These are phyloP conservation scores for Incurvaria masculella DNA, from an alignment of 2,888 invertebrate species.

Conservation along the genomic window DNA sequence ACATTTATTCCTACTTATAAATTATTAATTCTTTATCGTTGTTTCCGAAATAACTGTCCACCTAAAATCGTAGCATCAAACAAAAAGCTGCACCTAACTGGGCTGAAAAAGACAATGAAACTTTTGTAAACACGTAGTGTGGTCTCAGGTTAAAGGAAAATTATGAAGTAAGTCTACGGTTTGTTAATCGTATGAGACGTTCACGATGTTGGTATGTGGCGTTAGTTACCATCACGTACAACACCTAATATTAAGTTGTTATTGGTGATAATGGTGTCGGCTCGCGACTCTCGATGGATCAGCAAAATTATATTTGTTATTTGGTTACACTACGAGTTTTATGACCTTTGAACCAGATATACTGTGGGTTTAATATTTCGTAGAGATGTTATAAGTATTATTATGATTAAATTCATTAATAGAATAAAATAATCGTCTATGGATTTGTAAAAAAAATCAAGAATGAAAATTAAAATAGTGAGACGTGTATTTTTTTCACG, in stretches of 20 bases:
- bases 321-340: slow-evolving; percentile 24
- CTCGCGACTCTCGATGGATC: too few relatives aligned
- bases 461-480: too few relatives aligned
- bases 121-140: not conserved
- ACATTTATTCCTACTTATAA: slow-evolving; percentile 9
- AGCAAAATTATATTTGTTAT: slow-evolving; percentile 20
- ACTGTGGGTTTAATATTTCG: slow-evolving; percentile 40
- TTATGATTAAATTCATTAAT: not conserved
- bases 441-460: too few relatives aligned
- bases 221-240: slow-evolving; percentile 44
- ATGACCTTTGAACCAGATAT: slow-evolving; percentile 35
- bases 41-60: not conserved
- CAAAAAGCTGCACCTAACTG: too few relatives aligned
- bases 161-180: slow-evolving; percentile 38
- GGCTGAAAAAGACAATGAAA: not conserved
- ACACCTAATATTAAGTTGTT: slow-evolving; percentile 40
- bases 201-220: slow-evolving; percentile 29
- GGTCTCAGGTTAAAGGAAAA: not conserved
- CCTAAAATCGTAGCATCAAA: not conserved
- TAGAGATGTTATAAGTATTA: slow-evolving; percentile 18
- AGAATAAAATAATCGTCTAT: too few relatives aligned
- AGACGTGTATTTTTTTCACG: too few relatives aligned
- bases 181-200: slow-evolving; percentile 44
- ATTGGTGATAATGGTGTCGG: slow-evolving; percentile 31
- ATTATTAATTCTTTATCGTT: too few relatives aligned